Evolutionary conservation across 2,113 vertebrate genomes (phyloP).

Genomic region (Hystrix brachyura): DNA sequence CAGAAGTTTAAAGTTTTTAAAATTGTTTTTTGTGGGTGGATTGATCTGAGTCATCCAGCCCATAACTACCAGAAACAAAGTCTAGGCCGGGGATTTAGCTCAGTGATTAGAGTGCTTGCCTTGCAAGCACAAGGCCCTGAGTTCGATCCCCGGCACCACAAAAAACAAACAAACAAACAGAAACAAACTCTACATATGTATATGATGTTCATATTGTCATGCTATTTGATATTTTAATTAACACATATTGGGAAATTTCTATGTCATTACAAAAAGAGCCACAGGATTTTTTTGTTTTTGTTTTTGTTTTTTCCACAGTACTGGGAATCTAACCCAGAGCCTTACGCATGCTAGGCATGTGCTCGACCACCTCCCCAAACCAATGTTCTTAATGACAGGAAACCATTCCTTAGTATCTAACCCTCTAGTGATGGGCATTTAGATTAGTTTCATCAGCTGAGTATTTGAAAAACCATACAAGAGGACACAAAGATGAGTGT

Average conservation of each 20-base stretch:
- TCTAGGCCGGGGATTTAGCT: too few relatives aligned
- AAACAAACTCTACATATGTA: neutral
- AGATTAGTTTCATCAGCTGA: neutral
- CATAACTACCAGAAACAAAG: neutral
- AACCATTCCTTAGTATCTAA: neutral
- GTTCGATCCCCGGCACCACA: too few relatives aligned
- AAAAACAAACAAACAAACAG: too few relatives aligned
- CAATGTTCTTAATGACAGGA: neutral
- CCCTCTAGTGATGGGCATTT: neutral
- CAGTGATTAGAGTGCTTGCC: too few relatives aligned
- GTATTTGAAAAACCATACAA: neutral
- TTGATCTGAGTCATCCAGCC: neutral
- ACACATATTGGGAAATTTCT: neutral
- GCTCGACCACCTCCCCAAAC: neutral
- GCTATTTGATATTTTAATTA: neutral
- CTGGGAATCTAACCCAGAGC: neutral
- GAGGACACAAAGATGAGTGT: neutral
- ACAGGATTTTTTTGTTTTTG: neutral
- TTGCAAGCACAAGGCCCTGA: too few relatives aligned
- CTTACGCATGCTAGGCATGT: neutral
- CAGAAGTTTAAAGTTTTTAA: neutral
- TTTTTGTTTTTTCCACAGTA: neutral
- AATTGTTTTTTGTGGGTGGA: neutral
- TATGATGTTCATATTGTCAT: neutral
- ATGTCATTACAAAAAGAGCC: neutral